These are phyloP conservation scores for Oceanodroma tethys DNA, from an alignment of 2,113 vertebrate species.

Conservation along the genomic window DNA sequence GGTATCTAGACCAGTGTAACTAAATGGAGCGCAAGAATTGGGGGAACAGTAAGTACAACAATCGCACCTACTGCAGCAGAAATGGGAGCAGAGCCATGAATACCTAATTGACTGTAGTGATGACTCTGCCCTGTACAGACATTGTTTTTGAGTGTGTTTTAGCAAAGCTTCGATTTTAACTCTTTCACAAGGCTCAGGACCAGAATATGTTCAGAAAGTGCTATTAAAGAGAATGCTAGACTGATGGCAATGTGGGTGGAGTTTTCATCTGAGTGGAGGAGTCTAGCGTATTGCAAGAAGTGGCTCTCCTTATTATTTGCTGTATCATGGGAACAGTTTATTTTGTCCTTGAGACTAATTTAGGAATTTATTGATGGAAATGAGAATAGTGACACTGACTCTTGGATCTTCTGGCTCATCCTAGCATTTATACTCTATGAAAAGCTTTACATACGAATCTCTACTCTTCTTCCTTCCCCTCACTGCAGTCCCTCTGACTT, in stretches of 20 bases:
- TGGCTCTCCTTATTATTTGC: not conserved
- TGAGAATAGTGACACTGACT: not conserved
- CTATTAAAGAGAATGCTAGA: not conserved
- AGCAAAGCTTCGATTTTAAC: not conserved
- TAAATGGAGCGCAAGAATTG: not conserved
- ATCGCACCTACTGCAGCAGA: not conserved
- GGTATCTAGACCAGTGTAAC: not conserved
- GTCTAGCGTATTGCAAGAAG: not conserved
- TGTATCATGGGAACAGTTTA: not conserved
- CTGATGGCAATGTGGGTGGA: not conserved
- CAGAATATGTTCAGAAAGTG: not conserved
- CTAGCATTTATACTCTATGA: not conserved
- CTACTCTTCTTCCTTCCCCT: not conserved
- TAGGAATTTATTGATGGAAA: not conserved
- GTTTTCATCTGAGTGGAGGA: not conserved
- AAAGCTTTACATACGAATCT: rapidly evolving
- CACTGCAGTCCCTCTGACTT: not conserved
- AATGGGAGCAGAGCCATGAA: not conserved
- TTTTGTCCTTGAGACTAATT: not conserved
- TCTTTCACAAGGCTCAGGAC: not conserved
- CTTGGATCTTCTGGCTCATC: rapidly evolving
- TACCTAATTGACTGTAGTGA: not conserved
- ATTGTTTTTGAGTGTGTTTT: not conserved
- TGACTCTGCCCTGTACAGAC: not conserved
- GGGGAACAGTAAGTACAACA: not conserved